Evolutionary conservation across 2,113 vertebrate genomes (phyloP), one percentile per base, ranked within the genome.

Genomic region (Tragelaphus buxtoni): DNA sequence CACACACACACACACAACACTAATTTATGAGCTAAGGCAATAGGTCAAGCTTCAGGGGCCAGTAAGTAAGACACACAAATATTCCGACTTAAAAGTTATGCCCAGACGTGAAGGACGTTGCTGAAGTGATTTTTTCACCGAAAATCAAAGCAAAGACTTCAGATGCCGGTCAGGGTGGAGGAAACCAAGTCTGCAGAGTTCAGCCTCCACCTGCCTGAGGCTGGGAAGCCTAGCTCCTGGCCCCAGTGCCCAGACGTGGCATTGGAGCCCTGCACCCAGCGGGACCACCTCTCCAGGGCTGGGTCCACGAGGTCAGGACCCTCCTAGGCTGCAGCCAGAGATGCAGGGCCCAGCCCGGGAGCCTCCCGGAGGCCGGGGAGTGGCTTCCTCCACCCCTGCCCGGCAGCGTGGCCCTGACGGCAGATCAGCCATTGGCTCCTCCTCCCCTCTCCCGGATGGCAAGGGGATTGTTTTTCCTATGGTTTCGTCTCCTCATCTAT

Each of bases 241-340:
- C 14, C 7, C 53, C 47, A 22, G 0, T 8, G 0, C 2, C 10
- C 30, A n/a, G 2, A 2, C 13, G 3, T 4, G 1, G 28, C 1
- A 0, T 51, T 3, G 7, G 51, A 26, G 20, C 32, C 2, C 0
- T 11, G 13, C 9, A 49, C 77, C 30, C 45, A 53, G 32, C 61
- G 17, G 24, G 22, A 69, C 7, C 17, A 6, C 39, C 18, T 81
- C 39, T 10, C n/a, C 26, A 35, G 7, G 4, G 11, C n/a, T 0
- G 2, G 3, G 5, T 7, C 39, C n/a, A 81, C 7, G 2, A 2
- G 22, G 83, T 4, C 35, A 51, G 10, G 17, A 65, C 10, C 0
- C 13, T 76, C 45, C n/a, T 3, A 3, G 79, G 42, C 22, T 10
- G 26, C 49, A 82, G 42, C 32, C 81, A 86, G 35, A 55, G 17